Percentiles rank a stretch among this genome's conserved stretches.
Conservation (phyloP, 2,888 invertebrate species). For the Hirtodrosophila trivittata region DNA sequence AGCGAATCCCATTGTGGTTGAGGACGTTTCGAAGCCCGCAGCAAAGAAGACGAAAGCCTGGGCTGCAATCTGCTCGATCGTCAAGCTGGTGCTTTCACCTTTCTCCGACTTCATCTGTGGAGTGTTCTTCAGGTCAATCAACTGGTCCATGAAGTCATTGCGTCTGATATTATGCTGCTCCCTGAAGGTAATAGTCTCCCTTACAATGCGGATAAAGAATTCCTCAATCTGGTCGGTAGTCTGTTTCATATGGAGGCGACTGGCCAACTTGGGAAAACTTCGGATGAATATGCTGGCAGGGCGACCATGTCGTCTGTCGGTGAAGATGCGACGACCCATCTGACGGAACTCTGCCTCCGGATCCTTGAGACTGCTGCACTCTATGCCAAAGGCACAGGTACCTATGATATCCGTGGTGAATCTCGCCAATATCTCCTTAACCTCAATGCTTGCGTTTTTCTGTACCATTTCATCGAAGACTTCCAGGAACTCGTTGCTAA, state of each 20-base stretch:
- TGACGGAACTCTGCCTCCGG: conserved; percentile 80
- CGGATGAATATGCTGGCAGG: conserved; percentile 29
- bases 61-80: conserved; percentile 84
- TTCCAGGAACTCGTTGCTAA: conserved; percentile 52
- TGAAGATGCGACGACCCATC: conserved; percentile 64
- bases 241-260: conserved; percentile 53
- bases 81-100: conserved; percentile 60
- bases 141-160: conserved; percentile 84
- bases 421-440: conserved; percentile 73
- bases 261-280: conserved; percentile 58
- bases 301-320: conserved; percentile 22
- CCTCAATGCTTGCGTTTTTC: conserved; percentile 62
- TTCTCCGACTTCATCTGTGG: conserved; percentile 54
- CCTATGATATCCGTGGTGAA: conserved; percentile 85
- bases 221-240: conserved; percentile 56
- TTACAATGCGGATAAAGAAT: conserved; percentile 78
- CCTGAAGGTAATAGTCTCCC: conserved; percentile 80
- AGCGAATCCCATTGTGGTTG: conserved; percentile 84
- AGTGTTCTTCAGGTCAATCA: conserved; percentile 78
- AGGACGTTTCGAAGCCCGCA: conserved; percentile 86
- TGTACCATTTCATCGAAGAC: conserved; percentile 44
- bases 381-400: conserved; percentile 84
- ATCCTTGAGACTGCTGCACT: conserved; percentile 82
- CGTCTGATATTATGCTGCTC: conserved; percentile 77
- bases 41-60: conserved; percentile 85